Conservation (phyloP, 2,113 vertebrate genomes). For the Rhea americana region DNA sequence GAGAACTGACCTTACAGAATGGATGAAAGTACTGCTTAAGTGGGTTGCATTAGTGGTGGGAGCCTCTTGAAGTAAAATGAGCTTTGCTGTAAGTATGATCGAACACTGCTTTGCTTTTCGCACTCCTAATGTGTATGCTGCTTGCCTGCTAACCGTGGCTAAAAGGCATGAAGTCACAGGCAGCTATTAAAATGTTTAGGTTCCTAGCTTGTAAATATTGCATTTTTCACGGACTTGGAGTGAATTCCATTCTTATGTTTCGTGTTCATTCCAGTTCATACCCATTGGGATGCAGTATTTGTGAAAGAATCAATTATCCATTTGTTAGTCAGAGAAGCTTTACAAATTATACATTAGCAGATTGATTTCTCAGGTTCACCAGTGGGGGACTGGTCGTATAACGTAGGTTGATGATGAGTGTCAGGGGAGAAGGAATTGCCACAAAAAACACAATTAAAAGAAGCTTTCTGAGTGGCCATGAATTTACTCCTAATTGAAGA, state of each 20-base stretch:
- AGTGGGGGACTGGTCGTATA: slow-evolving; percentile 68
- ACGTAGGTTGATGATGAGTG: slow-evolving; percentile 77
- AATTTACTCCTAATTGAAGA: slow-evolving; percentile 83
- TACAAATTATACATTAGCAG: slow-evolving; percentile 87
- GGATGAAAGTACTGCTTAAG: background rate
- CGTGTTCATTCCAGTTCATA: slow-evolving; percentile 67
- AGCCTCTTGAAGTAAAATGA: slow-evolving; percentile 35
- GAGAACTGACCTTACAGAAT: background rate
- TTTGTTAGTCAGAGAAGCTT: slow-evolving; percentile 83
- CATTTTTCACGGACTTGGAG: slow-evolving; percentile 51
- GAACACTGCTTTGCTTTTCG: slow-evolving; percentile 71
- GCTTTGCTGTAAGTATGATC: slow-evolving; percentile 30
- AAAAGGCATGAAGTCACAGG: slow-evolving; percentile 56
- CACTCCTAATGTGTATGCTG: slow-evolving; percentile 26
- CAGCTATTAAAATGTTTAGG: slow-evolving; percentile 40
- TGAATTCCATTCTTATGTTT: slow-evolving; percentile 62
- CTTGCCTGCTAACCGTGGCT: slow-evolving; percentile 50
- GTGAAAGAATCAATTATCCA: slow-evolving; percentile 86
- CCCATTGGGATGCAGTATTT: slow-evolving; percentile 81
- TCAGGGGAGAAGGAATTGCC: slow-evolving; percentile 76
- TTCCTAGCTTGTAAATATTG: slow-evolving; percentile 52
- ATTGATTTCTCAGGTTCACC: slow-evolving; percentile 83
- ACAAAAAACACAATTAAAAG: slow-evolving; percentile 82
- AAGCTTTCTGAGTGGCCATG: slow-evolving; percentile 72
- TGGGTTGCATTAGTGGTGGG: background rate